Conservation (phyloP, 1,140 invertebrate species). For the Vanessa atalanta region DNA sequence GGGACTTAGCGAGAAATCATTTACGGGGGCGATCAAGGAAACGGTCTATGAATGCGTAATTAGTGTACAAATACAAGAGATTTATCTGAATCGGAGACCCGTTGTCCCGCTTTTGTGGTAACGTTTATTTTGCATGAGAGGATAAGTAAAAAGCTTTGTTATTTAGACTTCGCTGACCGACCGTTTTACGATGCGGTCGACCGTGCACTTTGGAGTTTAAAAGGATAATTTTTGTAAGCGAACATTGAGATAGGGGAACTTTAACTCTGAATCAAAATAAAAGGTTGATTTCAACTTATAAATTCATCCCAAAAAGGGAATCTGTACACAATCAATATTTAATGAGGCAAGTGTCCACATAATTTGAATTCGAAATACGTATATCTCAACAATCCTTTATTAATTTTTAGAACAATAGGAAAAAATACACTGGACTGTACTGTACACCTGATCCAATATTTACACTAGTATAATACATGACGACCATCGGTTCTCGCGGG, state of each 20-base stretch:
- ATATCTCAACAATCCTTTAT: constrained; percentile 68
- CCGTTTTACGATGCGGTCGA: constrained; percentile 61
- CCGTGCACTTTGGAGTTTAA: constrained; percentile 62
- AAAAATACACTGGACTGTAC: constrained; percentile 63
- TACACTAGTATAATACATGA: constrained; percentile 74
- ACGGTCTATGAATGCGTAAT: constrained; percentile 69
- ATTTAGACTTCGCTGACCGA: constrained; percentile 59
- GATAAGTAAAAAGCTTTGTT: constrained; percentile 61
- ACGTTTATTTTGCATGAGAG: constrained; percentile 65
- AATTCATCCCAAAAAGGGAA: not conserved
- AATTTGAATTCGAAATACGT: constrained; percentile 33
- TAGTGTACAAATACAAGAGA: constrained; percentile 52
- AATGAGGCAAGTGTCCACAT: constrained; percentile 20
- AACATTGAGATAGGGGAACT: constrained; percentile 43
- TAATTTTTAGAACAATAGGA: constrained; percentile 66
- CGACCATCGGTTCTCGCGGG: constrained; percentile 64
- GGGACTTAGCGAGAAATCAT: constrained; percentile 74
- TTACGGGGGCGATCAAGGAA: constrained; percentile 69
- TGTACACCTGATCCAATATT: constrained; percentile 76
- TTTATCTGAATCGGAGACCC: constrained; percentile 44
- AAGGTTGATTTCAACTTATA: constrained; percentile 3
- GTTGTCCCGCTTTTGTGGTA: constrained; percentile 53
- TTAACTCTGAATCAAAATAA: constrained; percentile 13
- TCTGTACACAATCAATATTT: constrained; percentile 9
- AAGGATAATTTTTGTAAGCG: constrained; percentile 68